Evolutionary conservation across 64 coral and sea anemone species (phyloP).

Genomic region (Montipora sp.): DNA sequence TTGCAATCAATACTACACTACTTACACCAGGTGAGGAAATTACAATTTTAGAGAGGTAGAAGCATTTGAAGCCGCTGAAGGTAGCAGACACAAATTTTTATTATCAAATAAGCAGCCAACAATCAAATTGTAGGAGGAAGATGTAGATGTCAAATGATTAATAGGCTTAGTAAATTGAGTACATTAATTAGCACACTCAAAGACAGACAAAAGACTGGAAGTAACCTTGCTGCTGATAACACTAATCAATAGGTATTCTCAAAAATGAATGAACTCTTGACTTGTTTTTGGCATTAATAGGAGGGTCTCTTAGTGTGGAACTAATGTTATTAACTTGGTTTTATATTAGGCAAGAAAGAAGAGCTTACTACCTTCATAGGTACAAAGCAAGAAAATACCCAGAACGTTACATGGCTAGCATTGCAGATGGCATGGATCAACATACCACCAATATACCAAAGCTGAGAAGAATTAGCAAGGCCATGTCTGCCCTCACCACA

Average conservation of each 20-base stretch:
- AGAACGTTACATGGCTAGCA: no score
- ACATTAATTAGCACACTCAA: not conserved
- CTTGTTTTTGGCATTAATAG: not conserved
- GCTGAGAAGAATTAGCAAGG: no score
- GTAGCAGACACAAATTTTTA: not conserved
- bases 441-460: not conserved
- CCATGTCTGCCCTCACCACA: no score
- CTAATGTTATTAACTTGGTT: not conserved
- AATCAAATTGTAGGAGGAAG: not conserved
- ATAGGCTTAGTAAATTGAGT: not conserved
- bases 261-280: not conserved
- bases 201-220: not conserved
- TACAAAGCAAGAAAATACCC: no score
- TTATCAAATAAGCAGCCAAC: not conserved
- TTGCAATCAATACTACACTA: no score
- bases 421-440: slow-evolving; percentile 61
- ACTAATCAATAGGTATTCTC: not conserved
- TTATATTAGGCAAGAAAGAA: slow-evolving; percentile 27
- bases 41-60: no score
- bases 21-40: no score
- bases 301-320: not conserved
- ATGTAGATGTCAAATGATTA: not conserved
- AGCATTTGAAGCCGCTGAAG: no score
- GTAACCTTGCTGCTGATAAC: not conserved
- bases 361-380: not conserved